phyloP scores from a whole-genome alignment of 2,797 vertebrate species.

The Platyrinchus mystaceus region DNA sequence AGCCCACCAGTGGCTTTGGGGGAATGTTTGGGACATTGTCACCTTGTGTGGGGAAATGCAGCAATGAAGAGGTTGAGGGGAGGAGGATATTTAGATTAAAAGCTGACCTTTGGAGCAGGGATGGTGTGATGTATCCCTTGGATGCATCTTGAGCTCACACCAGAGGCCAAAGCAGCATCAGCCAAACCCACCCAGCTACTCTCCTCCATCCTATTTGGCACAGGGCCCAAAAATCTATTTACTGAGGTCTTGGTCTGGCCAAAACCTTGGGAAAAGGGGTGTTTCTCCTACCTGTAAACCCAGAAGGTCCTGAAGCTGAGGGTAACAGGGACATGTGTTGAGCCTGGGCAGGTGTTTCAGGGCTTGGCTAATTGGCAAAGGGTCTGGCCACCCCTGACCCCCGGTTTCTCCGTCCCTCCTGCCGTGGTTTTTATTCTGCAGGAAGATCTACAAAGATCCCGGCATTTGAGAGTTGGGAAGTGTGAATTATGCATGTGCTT shows the following conservation, averaged over 20 bases:
- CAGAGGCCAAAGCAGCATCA: not conserved
- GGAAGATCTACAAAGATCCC: not conserved
- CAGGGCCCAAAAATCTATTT: not conserved
- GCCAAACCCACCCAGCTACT: not conserved
- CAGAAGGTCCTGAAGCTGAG: not conserved
- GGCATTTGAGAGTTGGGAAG: not conserved
- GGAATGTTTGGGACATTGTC: not conserved
- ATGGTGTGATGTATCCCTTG: accelerated
- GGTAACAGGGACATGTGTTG: accelerated
- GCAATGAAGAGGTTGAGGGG: accelerated
- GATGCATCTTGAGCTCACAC: not conserved
- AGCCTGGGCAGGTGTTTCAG: not conserved
- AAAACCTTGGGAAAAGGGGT: accelerated
- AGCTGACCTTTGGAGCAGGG: not conserved
- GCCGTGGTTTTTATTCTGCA: not conserved
- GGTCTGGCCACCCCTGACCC: not conserved
- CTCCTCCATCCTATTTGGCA: not conserved
- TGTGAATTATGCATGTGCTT: not conserved
- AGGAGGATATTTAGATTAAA: accelerated
- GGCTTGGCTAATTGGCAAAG: not conserved
- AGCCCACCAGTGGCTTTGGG: not conserved
- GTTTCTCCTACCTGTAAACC: accelerated
- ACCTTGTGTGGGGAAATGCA: accelerated
- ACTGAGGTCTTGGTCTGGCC: accelerated
- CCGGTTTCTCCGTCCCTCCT: not conserved